These are phyloP conservation scores for Naja naja DNA, from an alignment of 2,113 vertebrate species.

Conservation along the genomic window DNA sequence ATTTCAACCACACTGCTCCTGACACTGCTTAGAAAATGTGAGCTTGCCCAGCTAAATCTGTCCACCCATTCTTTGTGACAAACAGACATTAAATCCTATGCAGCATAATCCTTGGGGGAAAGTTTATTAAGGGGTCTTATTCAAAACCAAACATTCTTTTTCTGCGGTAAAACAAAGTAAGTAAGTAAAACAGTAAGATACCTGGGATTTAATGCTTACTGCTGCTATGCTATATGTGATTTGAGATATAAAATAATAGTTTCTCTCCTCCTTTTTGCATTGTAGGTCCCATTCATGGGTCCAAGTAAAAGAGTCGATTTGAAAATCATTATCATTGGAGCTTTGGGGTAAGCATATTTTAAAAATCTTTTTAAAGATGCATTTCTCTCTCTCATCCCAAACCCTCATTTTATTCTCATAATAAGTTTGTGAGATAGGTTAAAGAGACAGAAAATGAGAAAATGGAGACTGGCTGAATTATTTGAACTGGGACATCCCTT, in stretches of 20 bases:
- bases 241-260: neutral
- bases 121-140: neutral
- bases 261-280: neutral
- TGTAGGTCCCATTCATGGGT: constrained; percentile 59
- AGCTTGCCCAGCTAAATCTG: neutral
- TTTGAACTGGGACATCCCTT: neutral
- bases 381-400: neutral
- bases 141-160: neutral
- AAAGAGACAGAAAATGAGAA: neutral
- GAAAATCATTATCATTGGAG: constrained; percentile 80
- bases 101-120: neutral
- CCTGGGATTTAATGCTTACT: neutral
- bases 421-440: neutral
- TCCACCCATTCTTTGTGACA: neutral
- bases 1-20: neutral
- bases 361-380: neutral
- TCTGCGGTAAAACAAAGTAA: neutral
- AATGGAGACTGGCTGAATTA: neutral
- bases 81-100: neutral
- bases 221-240: neutral
- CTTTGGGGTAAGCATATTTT: constrained; percentile 70
- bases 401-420: neutral
- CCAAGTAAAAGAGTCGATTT: constrained; percentile 75
- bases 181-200: neutral
- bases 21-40: constrained; percentile 7